Evolutionary conservation across 2,888 invertebrate genomes (phyloP), one percentile per base, ranked within the genome.

Genomic region (Trypoxylon attenuatum): DNA sequence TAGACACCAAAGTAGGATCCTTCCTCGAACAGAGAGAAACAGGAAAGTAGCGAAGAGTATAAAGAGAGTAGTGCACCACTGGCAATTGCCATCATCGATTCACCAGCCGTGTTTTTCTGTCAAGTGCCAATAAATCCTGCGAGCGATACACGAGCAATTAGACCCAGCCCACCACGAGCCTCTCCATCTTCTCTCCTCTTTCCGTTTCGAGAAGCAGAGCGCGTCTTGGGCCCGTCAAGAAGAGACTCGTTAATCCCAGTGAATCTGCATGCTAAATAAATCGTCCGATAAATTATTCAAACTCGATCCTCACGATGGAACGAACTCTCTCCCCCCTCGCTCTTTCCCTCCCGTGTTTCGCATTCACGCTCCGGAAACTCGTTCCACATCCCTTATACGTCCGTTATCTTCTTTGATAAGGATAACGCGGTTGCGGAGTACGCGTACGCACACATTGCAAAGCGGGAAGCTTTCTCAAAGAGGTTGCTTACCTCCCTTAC

Each of bases 391-490:
- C 27, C 29, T 47, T 29, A 29, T 19, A 41, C 33, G 13, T 33
- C n/a, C n/a, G n/a, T n/a, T n/a, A 43, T 21, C 43, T 22, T 41
- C 43, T 43, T 10, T 27, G 47, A 29, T 29, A 47, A 29, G 45
- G 59, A 47, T 49, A 45, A 63, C 39, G 21, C 41, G 18, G 47
- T 10, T 10, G 41, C n/a, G 19, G 33, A 33, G 33, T n/a, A n/a
- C n/a, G n/a, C n/a, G n/a, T n/a, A n/a, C n/a, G n/a, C n/a, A n/a
- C n/a, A n/a, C n/a, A n/a, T n/a, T n/a, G n/a, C n/a, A n/a, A n/a
- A n/a, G n/a, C n/a, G n/a, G n/a, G n/a, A n/a, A 33, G 33, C 33
- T 33, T 33, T 13, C 33, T 13, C n/a, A n/a, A n/a, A n/a, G n/a
- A n/a, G n/a, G n/a, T n/a, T n/a, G n/a, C n/a, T n/a, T n/a, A n/a